Conservation (phyloP, 2,113 vertebrate genomes). For the Parus major region DNA sequence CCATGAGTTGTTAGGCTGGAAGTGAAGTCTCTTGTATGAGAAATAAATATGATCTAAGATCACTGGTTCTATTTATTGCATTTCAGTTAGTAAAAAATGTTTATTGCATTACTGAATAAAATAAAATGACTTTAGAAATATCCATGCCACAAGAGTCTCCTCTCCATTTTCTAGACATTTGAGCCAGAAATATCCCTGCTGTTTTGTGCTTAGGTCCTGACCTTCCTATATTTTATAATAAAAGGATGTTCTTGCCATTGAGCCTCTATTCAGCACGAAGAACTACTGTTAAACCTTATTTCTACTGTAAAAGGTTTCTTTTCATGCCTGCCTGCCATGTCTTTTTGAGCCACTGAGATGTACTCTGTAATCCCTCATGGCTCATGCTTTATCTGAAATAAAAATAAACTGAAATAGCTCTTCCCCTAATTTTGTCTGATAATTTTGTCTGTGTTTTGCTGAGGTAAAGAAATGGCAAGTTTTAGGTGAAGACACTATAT, state of each 20-base stretch:
- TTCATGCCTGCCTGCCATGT: background rate
- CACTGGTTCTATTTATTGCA: background rate
- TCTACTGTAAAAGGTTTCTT: background rate
- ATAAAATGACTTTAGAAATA: background rate
- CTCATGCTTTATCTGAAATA: background rate
- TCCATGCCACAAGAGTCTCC: background rate
- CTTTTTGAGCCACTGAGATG: background rate
- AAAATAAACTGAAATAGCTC: background rate
- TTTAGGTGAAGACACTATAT: background rate
- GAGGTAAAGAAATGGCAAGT: background rate
- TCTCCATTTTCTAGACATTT: background rate
- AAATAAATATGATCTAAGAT: background rate
- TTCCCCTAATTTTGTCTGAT: background rate
- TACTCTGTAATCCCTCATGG: background rate
- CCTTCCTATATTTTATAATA: background rate
- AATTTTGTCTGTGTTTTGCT: background rate
- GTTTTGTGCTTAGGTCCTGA: background rate
- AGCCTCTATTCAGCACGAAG: background rate
- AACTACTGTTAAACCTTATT: background rate
- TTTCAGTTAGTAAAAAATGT: background rate
- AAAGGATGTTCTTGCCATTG: background rate
- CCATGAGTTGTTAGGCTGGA: background rate
- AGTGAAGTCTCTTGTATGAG: background rate
- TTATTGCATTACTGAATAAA: background rate
- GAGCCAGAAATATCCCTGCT: background rate